Evolutionary conservation across 2,888 invertebrate species (phyloP), one percentile per base, ranked within the genome.

Genomic region (Anoplius nigerrimus): DNA sequence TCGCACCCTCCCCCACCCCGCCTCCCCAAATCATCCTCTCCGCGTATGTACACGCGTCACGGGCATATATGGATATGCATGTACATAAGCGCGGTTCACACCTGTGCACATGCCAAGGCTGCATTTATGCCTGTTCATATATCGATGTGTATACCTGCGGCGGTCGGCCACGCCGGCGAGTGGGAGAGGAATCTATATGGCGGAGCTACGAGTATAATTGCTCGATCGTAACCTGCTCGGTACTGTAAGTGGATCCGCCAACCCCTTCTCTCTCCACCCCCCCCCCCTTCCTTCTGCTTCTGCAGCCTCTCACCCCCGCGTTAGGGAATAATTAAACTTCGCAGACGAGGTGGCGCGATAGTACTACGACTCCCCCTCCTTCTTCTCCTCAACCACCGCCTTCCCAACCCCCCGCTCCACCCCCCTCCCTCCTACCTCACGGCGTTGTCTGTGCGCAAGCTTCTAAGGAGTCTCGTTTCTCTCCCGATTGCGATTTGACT

Each of bases 281-380:
- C 56, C 6, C 54, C 54, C 6, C n/a, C n/a, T n/a, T n/a, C n/a
- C n/a, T n/a, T n/a, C n/a, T 13, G 53, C 34, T 42, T n/a, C 22
- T 56, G 66, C 62, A 67, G 69, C 73, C 66, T 69, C 71, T 71
- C 56, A 27, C 42, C 22, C 42, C 42, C 20, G 11, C 71, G 68
- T 66, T 57, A 45, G 62, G 48, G 75, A 78, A 63, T 74, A 81
- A 83, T 84, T 82, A 81, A 82, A 84, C 82, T 82, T 82, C 74
- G 75, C 74, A 80, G 82, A 83, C 81, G 72, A 64, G 63, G 71
- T 18, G 65, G 64, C 68, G 65, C 59, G 62, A 51, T 65, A 48
- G 60, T 57, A 58, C 54, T 45, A 4, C 18, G 13, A 15, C 34
- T 16, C 20, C 18, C 24, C n/a, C n/a, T n/a, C n/a, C n/a, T n/a